These are phyloP conservation scores for Ptycholaimellus sp. DNA, from an alignment of 2,888 invertebrate species.

Conservation along the genomic window DNA sequence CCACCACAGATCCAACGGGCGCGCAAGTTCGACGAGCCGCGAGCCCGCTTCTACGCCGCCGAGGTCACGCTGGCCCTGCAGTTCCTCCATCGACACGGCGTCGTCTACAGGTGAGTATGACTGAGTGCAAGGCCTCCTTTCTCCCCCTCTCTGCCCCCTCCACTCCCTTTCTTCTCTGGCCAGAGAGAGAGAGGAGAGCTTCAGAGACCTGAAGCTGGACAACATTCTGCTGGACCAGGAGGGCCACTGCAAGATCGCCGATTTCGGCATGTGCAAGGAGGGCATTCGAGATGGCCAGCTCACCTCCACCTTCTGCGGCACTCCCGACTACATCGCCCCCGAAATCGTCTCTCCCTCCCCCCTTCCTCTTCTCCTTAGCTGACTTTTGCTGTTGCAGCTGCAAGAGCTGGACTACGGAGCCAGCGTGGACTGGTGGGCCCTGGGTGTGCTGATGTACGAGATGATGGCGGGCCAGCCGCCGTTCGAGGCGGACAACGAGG, in stretches of 20 bases:
- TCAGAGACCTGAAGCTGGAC: conserved; percentile 82
- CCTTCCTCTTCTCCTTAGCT: conserved; percentile 1
- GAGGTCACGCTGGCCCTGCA: conserved; percentile 90
- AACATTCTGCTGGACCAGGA: conserved; percentile 74
- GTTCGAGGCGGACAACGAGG: conserved; percentile 98
- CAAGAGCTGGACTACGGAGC: conserved; percentile 56
- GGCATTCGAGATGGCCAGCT: conserved; percentile 63
- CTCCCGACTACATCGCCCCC: conserved; percentile 94
- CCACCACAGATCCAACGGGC: conserved; percentile 97
- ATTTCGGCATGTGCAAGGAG: conserved; percentile 88
- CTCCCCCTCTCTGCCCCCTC: not conserved
- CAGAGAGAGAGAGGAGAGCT: conserved; percentile 2
- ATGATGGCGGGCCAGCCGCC: conserved; percentile 99
- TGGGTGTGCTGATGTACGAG: conserved; percentile 92
- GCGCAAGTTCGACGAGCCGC: conserved; percentile 81
- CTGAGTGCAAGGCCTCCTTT: not conserved
- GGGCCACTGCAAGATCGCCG: conserved; percentile 29
- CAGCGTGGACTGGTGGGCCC: conserved; percentile 54
- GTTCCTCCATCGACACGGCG: conserved; percentile 84
- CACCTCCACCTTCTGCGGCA: conserved; percentile 95
- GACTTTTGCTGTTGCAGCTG: conserved; percentile 32
- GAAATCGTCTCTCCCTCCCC: too few relatives aligned
- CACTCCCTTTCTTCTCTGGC: not conserved
- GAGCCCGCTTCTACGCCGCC: conserved; percentile 55
- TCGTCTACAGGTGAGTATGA: conserved; percentile 51